Conservation (phyloP, 2,888 invertebrate genomes). For the Fragum sueziense region DNA sequence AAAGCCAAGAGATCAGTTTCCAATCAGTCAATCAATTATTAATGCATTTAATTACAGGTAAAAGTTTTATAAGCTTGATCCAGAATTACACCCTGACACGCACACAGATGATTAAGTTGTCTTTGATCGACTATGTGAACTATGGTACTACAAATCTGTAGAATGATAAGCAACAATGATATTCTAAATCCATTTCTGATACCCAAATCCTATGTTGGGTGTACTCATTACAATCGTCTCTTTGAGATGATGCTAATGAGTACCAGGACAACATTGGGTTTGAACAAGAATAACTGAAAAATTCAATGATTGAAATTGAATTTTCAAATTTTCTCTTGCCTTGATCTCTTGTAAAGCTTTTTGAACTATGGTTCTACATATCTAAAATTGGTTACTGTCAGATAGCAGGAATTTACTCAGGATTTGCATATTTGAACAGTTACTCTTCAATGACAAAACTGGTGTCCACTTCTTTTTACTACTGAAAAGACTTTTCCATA, state of each 20-base stretch:
- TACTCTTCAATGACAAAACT: not conserved
- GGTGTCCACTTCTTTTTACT: too few species aligned
- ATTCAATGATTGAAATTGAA: too few species aligned
- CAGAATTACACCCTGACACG: not conserved
- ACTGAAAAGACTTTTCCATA: too few species aligned
- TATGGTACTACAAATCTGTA: not conserved
- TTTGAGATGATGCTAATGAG: too few species aligned
- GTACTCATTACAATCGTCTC: too few species aligned
- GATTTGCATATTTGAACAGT: not conserved
- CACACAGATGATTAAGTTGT: not conserved
- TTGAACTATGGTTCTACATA: not conserved
- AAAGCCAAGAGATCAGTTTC: not conserved
- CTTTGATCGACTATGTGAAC: not conserved
- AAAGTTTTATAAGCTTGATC: not conserved
- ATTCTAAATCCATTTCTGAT: too few species aligned
- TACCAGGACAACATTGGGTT: too few species aligned
- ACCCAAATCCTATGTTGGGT: too few species aligned
- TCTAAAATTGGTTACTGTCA: not conserved
- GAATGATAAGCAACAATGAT: too few species aligned
- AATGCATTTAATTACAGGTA: not conserved
- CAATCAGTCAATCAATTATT: not conserved
- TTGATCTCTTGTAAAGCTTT: too few species aligned
- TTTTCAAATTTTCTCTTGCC: too few species aligned
- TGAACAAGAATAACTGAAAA: too few species aligned
- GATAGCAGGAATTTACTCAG: not conserved